Base-by-base conservation (phyloP, 2,797 vertebrate species). In the Phataginus tetradactyla region DNA sequence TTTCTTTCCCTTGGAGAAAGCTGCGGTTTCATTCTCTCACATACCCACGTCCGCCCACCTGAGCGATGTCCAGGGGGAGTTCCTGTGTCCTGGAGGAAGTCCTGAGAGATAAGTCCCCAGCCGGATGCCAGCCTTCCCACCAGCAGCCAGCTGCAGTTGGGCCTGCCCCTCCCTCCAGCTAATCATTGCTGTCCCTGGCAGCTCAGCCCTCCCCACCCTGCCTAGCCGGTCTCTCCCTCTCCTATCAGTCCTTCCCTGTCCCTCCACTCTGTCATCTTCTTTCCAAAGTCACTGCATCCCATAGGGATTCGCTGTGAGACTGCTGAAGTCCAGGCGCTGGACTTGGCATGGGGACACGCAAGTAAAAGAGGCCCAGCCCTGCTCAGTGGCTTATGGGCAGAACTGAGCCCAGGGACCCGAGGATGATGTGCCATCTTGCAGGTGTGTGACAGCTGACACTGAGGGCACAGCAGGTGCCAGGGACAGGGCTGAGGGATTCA, bases 101-200 rank as follows among this genome's bases (percentile, higher is more conserved):
- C 64, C 18, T 42, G 71, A 49, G 72, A 91, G 53, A 29, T 42
- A 72, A 51, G 86, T 75, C 63, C 77, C 45, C 53, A 17, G 1
- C 55, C 59, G 86, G 93, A 72, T 90, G 87, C 55, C 83, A 72
- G 39, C 59, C 88, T 17, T 18, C 59, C 81, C 53, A 20, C 55
- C n/a, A 23, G 83, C 51, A 83, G 53, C 78, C 85, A 74, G 64
- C 84, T 74, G 63, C 39, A 3, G 34, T 32, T 39, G 27, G 49
- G 34, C 77, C 61, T 9, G 20, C 23, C 37, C 4, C 9, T 66
- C 57, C 66, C 77, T 59, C 29, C 17, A 25, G 37, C 55, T 57
- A 63, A 64, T 85, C 21, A 57, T 21, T 12, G 0, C 37, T 5
- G n/a, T 63, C 81, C 29, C 74, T 55, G 77, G 71, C 64, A 83